Evolutionary conservation across 2,888 invertebrate genomes (phyloP).

Genomic region (Meliscaeva auricollis): DNA sequence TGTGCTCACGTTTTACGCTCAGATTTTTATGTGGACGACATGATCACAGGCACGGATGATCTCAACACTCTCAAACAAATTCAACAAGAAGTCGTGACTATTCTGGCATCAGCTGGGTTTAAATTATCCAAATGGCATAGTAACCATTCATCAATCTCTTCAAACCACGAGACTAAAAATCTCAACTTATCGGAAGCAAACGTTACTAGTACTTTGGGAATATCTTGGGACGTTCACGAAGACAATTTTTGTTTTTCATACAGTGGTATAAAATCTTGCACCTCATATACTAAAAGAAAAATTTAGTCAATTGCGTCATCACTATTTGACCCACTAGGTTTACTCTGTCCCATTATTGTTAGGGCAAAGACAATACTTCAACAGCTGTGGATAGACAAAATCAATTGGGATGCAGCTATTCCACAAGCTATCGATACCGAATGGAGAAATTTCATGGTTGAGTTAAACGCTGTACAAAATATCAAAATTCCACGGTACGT

Average conservation of each 20-base stretch:
- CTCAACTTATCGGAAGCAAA: background rate
- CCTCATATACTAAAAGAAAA: conserved; percentile 1
- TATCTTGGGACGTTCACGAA: background rate
- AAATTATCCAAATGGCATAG: conserved; percentile 10
- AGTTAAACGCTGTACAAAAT: conserved; percentile 2
- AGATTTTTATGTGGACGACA: conserved; percentile 25
- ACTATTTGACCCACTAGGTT: conserved; percentile 61
- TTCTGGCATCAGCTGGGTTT: background rate
- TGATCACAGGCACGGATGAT: conserved; percentile 3
- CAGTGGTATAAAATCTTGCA: background rate
- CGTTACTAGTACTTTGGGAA: background rate
- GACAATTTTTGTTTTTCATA: conserved; percentile 14
- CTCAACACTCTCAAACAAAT: background rate
- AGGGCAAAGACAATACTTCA: conserved; percentile 68
- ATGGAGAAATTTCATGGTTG: conserved; percentile 30
- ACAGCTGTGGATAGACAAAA: conserved; percentile 58
- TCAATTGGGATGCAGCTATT: conserved; percentile 46
- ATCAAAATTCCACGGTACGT: conserved; percentile 33
- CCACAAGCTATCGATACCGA: conserved; percentile 19
- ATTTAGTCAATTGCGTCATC: conserved; percentile 28
- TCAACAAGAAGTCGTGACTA: background rate
- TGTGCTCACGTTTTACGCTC: background rate
- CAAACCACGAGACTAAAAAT: background rate
- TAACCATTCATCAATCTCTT: conserved; percentile 6
- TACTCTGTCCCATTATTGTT: conserved; percentile 58